phyloP scores from a whole-genome alignment of 2,888 invertebrate genomes.

The Flexamia atlantica region DNA sequence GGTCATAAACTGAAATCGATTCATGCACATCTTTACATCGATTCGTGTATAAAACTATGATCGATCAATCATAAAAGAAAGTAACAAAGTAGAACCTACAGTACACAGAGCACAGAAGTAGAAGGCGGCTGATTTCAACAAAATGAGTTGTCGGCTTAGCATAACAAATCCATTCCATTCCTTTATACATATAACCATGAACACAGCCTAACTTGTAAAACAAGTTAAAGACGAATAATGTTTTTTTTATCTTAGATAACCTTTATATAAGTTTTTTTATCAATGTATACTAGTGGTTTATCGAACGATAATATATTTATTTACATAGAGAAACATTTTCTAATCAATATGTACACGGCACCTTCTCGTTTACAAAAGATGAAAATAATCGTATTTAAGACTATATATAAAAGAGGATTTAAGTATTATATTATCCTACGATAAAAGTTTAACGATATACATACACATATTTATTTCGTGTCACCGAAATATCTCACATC shows the following conservation, averaged over 20 bases:
- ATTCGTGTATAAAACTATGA: slow-evolving; percentile 34
- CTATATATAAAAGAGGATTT: slow-evolving; percentile 59
- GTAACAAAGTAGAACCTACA: slow-evolving; percentile 53
- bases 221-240: slow-evolving; percentile 44
- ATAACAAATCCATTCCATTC: slow-evolving; percentile 32
- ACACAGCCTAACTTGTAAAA: slow-evolving; percentile 56
- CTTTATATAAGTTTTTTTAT: slow-evolving; percentile 40
- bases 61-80: slow-evolving; percentile 42
- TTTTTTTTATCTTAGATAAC: slow-evolving; percentile 45
- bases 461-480: slow-evolving; percentile 44
- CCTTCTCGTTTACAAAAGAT: slow-evolving; percentile 57
- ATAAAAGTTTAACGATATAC: slow-evolving; percentile 52
- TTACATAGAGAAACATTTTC: slow-evolving; percentile 45
- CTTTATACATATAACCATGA: slow-evolving; percentile 55
- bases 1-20: slow-evolving; percentile 40
- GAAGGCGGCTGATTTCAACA: slow-evolving; percentile 28
- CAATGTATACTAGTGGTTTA: slow-evolving; percentile 48
- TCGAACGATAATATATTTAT: slow-evolving; percentile 27
- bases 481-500: slow-evolving; percentile 28
- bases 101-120: slow-evolving; percentile 45
- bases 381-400: slow-evolving; percentile 59
- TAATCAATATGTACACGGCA: slow-evolving; percentile 57
- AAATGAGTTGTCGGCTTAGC: slow-evolving; percentile 50
- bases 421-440: slow-evolving; percentile 34
- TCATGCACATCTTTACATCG: slow-evolving; percentile 2